These are phyloP conservation scores for Achatina immaculata DNA, from an alignment of 1,140 invertebrate species.

Conservation along the genomic window DNA sequence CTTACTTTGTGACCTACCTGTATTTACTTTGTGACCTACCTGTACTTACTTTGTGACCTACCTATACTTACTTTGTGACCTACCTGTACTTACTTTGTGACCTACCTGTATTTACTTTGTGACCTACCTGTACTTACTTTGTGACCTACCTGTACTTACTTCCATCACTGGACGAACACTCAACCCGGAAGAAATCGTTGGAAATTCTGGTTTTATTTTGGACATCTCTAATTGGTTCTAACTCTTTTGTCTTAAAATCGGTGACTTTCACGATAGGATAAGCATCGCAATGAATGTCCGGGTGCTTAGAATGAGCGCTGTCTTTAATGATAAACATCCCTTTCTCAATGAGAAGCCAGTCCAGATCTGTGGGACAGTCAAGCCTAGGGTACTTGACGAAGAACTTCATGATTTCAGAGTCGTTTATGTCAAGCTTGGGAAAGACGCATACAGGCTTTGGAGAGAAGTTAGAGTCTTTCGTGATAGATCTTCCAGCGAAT, in stretches of 20 bases:
- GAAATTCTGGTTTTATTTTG: not conserved
- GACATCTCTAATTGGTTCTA: conserved; percentile 7
- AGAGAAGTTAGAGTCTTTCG: not conserved
- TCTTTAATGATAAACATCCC: not conserved
- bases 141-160: not conserved
- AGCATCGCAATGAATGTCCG: conserved; percentile 53
- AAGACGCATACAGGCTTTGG: conserved; percentile 74
- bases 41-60: no score
- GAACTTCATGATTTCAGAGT: conserved; percentile 80
- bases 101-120: no score
- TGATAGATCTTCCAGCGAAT: not conserved
- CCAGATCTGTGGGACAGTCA: conserved; percentile 72
- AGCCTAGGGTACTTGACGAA: conserved; percentile 76
- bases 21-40: no score
- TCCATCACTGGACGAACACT: not conserved
- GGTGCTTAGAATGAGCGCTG: conserved; percentile 36
- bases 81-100: no score
- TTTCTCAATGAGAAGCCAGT: conserved; percentile 49
- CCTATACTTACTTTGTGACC: no score
- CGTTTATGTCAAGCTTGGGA: conserved; percentile 77
- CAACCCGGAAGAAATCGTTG: not conserved
- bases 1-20: no score
- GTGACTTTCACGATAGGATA: conserved; percentile 45
- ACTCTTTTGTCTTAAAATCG: conserved; percentile 36
- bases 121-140: no score